Base-by-base conservation (phyloP, 2,113 vertebrate genomes). In the human (Homo sapiens) region DNA sequence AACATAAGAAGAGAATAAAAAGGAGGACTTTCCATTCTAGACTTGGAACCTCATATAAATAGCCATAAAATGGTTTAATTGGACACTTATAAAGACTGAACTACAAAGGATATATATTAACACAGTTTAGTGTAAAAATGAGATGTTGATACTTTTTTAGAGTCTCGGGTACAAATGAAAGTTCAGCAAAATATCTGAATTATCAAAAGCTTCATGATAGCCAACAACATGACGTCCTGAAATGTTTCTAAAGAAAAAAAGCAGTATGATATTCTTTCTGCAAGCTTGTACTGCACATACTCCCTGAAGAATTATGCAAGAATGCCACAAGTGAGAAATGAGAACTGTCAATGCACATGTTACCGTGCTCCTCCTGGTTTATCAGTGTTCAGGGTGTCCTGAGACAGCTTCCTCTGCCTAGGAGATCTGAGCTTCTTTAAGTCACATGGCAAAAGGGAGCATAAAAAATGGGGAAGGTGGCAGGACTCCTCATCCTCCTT, bases 101-200 rank as follows among this genome's bases (percentile, higher is more conserved):
- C 76, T 48, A 80, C n/a, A 75, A 23, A 50, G 40, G 25, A 32
- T 40, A 61, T 35, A 35, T 52, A 45, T 43, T 83, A 45, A 68
- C 27, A 90, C 4, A 68, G 52, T 66, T 96, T 68, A 75, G 18
- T 73, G 32, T 95, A 72, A 81, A 91, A 78, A 35, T 86, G 57
- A 89, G 38, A 64, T 79, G 52, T 23, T 68, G 59, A 48, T 80
- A 92, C 45, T 83, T 96, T 93, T 93, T 76, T 45, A 89, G 61
- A 50, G 40, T 64, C 22, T 86, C 22, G 6, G 20, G n/a, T 75
- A 43, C 83, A 43, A 57, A 82, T 23, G 22, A 76, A 32, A 82
- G 43, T 79, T 22, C 80, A 79, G 72, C 32, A 95, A 59, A 94
- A 92, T 87, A 94, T n/a, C 17, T 40, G 70, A 86, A 96, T 95